Percentiles rank a stretch among this genome's conserved stretches.
phyloP scores from a whole-genome alignment of 2,797 vertebrate genomes.

The Buphagus erythrorhynchus region DNA sequence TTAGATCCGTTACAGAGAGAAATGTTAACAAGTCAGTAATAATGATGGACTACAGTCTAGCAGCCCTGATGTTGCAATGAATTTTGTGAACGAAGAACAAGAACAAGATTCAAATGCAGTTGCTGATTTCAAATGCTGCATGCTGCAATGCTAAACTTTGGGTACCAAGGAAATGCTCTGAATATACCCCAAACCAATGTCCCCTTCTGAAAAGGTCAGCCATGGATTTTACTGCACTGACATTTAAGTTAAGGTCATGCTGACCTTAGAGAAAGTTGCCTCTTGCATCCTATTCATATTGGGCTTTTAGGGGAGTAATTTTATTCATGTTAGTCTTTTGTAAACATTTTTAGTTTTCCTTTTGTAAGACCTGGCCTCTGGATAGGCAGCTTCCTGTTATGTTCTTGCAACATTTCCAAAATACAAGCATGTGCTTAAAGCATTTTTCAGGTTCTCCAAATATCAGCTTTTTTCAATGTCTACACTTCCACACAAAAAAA shows the following conservation, averaged over 20 bases:
- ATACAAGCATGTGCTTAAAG: neutral
- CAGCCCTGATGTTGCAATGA: neutral
- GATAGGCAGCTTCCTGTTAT: neutral
- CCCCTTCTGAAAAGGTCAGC: neutral
- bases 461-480: neutral
- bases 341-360: neutral
- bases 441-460: neutral
- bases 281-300: neutral
- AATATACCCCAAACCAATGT: neutral
- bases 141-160: neutral
- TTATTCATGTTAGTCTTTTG: neutral
- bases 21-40: slow-evolving; percentile 9
- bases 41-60: neutral
- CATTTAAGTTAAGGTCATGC: neutral
- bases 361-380: neutral
- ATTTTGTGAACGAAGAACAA: neutral
- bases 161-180: neutral
- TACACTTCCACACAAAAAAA: neutral
- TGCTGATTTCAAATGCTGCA: neutral
- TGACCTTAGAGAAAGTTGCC: neutral
- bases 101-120: neutral
- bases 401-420: neutral
- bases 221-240: neutral
- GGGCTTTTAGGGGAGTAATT: neutral
- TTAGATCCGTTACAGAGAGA: neutral